A percentile compares a stretch with the other conserved stretches of the same genome.
Evolutionary conservation across 2,113 vertebrate genomes (phyloP).

Genomic region (Panurus biarmicus): DNA sequence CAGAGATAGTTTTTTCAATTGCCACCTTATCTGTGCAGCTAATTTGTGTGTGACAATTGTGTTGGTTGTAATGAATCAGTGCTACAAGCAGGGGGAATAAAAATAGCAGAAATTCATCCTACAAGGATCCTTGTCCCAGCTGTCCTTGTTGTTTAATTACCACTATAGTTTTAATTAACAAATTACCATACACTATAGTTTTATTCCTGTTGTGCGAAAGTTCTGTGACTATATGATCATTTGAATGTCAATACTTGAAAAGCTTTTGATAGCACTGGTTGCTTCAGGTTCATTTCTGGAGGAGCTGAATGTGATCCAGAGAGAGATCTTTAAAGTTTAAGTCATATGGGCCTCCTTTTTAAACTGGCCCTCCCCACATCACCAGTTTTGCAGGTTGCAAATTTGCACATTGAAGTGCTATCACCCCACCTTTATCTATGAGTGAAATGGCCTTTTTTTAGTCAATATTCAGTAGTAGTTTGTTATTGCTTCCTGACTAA

Average conservation of each 20-base stretch:
- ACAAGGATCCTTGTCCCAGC: neutral
- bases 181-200: too few species aligned
- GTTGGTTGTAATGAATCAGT: conserved; percentile 29
- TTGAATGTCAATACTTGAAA: neutral
- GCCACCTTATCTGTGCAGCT: conserved; percentile 10
- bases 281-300: neutral
- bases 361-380: neutral
- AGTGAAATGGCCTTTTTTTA: neutral
- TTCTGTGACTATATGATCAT: neutral
- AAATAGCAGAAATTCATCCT: conserved; percentile 29
- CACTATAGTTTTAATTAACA: neutral
- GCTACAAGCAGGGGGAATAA: neutral
- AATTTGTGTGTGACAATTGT: conserved; percentile 35
- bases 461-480: neutral
- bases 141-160: neutral
- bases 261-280: neutral
- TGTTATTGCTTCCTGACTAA: neutral
- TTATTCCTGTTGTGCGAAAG: neutral
- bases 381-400: neutral
- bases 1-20: conserved; percentile 43
- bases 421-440: neutral
- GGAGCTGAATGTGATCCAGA: neutral
- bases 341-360: neutral
- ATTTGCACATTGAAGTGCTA: neutral
- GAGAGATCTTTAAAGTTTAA: neutral